Percentiles rank a stretch among this genome's conserved stretches.
Evolutionary conservation across 2,797 vertebrate species (phyloP).

Genomic region (Novumbra hubbsi): DNA sequence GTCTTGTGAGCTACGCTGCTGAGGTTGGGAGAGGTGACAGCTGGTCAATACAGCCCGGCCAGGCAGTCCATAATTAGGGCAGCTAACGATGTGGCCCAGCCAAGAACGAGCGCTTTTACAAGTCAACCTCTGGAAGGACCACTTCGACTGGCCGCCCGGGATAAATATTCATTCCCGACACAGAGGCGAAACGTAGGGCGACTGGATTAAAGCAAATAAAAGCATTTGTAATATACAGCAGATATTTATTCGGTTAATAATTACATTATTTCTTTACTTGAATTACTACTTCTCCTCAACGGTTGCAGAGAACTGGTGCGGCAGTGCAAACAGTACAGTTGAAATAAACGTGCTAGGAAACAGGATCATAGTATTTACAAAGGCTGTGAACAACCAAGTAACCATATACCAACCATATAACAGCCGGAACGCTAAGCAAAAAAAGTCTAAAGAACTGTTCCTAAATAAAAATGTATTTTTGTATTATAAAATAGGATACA

Average conservation of each 20-base stretch:
- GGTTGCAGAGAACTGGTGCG: conserved; percentile 70
- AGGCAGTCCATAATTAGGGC: conserved; percentile 59
- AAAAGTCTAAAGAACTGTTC: conserved; percentile 42
- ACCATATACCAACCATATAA: too few relatives aligned
- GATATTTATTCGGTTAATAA: conserved; percentile 82
- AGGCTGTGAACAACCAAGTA: conserved; percentile 24
- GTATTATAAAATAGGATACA: conserved; percentile 49
- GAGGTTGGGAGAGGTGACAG: conserved; percentile 47
- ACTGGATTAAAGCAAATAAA: conserved; percentile 10
- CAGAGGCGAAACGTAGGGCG: background rate
- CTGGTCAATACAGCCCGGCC: conserved; percentile 53
- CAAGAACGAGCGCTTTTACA: conserved; percentile 41
- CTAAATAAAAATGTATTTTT: conserved; percentile 48
- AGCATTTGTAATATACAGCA: conserved; percentile 58
- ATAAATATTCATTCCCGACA: conserved; percentile 25
- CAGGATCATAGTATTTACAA: conserved; percentile 55
- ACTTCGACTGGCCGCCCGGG: conserved; percentile 16
- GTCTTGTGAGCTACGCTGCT: conserved; percentile 18
- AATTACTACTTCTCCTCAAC: conserved; percentile 62
- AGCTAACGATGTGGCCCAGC: conserved; percentile 24
- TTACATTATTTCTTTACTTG: conserved; percentile 65
- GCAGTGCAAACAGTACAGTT: conserved; percentile 80
- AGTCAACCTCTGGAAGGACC: conserved; percentile 53
- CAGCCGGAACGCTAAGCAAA: conserved; percentile 24
- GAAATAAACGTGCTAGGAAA: conserved; percentile 74